These are phyloP conservation scores for Nysson spinosus DNA, from an alignment of 2,888 invertebrate genomes.

Conservation along the genomic window DNA sequence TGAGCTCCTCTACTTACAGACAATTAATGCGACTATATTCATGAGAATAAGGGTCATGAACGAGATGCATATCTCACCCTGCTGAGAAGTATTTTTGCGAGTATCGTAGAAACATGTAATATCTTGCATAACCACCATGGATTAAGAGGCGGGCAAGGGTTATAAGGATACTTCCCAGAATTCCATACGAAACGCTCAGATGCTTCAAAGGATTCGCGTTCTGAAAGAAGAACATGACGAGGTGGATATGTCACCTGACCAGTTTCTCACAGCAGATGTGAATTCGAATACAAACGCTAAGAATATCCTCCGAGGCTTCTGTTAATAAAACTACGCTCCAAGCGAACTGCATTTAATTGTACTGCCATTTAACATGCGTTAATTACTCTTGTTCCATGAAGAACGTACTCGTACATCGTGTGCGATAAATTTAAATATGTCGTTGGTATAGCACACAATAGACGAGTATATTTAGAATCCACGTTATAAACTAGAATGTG, in stretches of 20 bases:
- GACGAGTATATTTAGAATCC: constrained; percentile 21
- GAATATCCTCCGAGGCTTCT: neutral
- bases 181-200: constrained; percentile 12
- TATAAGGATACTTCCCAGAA: constrained; percentile 15
- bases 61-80: constrained; percentile 23
- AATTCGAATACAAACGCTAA: neutral
- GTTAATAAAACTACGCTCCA: no score
- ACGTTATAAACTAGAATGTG: neutral
- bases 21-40: constrained; percentile 47
- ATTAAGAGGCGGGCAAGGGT: constrained; percentile 16
- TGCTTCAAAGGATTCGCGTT: neutral
- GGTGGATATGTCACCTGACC: neutral
- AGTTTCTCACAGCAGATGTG: neutral
- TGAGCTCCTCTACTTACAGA: no score
- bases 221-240: neutral
- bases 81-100: constrained; percentile 21
- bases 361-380: neutral
- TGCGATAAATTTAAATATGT: neutral
- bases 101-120: neutral
- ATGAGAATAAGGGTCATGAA: constrained; percentile 7
- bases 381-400: neutral
- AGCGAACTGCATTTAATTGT: no score
- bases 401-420: neutral
- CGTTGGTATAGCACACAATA: constrained; percentile 7
- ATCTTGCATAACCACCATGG: constrained; percentile 19